Evolutionary conservation across 2,888 invertebrate genomes (phyloP).

Genomic region (Drosophila siamana): DNA sequence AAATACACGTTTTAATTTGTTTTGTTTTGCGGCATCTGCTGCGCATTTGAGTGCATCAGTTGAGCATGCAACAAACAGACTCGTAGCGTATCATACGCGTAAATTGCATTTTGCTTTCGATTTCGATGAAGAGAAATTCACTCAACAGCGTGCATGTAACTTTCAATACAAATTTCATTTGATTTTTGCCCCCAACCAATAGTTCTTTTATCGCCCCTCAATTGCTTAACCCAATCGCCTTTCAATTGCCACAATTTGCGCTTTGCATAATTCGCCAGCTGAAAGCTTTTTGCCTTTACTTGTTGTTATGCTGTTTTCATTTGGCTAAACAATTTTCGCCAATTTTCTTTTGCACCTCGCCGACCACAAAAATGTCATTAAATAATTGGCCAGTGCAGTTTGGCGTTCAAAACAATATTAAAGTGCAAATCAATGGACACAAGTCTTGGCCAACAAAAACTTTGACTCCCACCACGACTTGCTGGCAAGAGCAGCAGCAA

Average conservation of each 20-base stretch:
- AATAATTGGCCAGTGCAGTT: conserved; percentile 48
- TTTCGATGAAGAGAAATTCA: conserved; percentile 60
- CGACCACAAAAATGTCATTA: conserved; percentile 67
- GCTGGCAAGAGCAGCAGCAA: too few species aligned
- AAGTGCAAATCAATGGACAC: conserved; percentile 69
- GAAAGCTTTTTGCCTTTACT: conserved; percentile 42
- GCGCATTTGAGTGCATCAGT: conserved; percentile 81
- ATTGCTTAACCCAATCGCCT: conserved; percentile 3
- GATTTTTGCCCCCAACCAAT: neutral
- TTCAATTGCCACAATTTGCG: conserved; percentile 38
- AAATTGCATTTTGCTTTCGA: conserved; percentile 62
- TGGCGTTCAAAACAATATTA: conserved; percentile 31
- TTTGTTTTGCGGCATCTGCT: conserved; percentile 48
- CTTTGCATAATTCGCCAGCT: conserved; percentile 27
- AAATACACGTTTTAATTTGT: conserved; percentile 72
- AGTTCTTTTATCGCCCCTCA: conserved; percentile 11
- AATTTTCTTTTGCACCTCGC: conserved; percentile 34
- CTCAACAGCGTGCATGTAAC: neutral
- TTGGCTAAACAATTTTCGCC: conserved; percentile 7
- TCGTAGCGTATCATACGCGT: neutral
- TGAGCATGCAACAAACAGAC: conserved; percentile 75
- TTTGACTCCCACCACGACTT: conserved; percentile 61
- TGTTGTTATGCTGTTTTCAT: conserved; percentile 5
- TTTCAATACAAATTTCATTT: neutral
- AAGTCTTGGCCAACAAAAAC: conserved; percentile 48